Base-by-base conservation (phyloP, 2,113 vertebrate genomes). In the Mellivora capensis region DNA sequence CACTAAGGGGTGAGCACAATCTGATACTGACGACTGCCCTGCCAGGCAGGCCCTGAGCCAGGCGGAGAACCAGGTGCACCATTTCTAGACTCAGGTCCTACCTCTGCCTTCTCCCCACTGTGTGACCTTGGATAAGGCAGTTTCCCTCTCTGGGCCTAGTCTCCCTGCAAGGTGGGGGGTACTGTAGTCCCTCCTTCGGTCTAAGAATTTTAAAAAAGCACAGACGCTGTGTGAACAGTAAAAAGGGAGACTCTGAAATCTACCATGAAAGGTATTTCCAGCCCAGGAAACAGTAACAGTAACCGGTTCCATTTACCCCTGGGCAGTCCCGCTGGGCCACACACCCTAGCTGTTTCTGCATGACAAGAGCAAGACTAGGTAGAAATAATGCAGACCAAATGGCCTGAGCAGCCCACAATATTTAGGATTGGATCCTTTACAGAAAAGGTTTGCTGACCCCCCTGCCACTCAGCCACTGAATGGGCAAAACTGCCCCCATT, bases 11-110 rank as follows among this genome's bases (percentile, higher is more conserved):
- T 31, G 21, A 21, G 49, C 31, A 6, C 13, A 6, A 54, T 29
- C 34, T 31, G 64, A n/a, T 10, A 31, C 0, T 1, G 39, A 18
- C 3, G 18, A 29, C 15, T 1, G 44, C 1, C 79, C 52, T 79
- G 25, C 31, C 31, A 72, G 69, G 31, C 1, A 9, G 82, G 37
- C 15, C 54, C 39, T 18, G 31, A 3, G 61, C 71, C 44, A 20
- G 42, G 86, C 39, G 21, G 39, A 72, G 54, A 57, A 54, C 12
- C 34, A 52, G 0, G 0, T 13, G 14, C 21, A 25, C 10, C n/a
- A n/a, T n/a, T n/a, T n/a, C n/a, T n/a, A n/a, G n/a, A 3, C n/a
- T 49, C 47, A 39, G 79, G 37, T 42, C 47, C 71, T 3, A 1
- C n/a, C 15, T 29, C 39, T 6, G 39, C 61, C 52, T 67, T 52